Conservation (phyloP, 35 echinoderm and acorn worm genomes). For the Apostichopus parvimensis region DNA sequence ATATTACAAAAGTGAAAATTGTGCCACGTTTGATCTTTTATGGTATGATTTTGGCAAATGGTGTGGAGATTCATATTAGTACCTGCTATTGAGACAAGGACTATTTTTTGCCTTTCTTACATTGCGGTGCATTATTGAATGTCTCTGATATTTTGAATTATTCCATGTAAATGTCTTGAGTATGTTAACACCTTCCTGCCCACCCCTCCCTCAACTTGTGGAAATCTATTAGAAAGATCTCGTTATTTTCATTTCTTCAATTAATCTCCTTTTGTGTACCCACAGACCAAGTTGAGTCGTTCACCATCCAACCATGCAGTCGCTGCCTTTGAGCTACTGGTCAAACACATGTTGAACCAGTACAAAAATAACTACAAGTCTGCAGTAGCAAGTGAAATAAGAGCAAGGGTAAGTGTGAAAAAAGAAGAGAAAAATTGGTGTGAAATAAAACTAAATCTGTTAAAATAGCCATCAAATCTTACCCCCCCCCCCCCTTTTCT, state of each 20-base stretch:
- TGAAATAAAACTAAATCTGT: no score
- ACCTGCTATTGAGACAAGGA: no score
- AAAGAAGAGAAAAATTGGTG: no score
- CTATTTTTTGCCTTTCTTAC: no score
- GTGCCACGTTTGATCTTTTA: no score
- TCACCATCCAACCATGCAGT: slow-evolving; percentile 91
- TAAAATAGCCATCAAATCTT: no score
- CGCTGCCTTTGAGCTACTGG: slow-evolving; percentile 81
- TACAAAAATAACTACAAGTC: slow-evolving; percentile 76
- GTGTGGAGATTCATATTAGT: no score
- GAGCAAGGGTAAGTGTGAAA: slow-evolving; percentile 68
- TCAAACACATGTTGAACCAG: slow-evolving; percentile 83
- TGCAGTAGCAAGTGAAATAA: slow-evolving; percentile 75
- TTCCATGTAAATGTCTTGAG: no score
- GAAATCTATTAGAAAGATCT: background rate
- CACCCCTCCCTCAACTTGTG: background rate
- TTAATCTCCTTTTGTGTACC: slow-evolving; percentile 19
- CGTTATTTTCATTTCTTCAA: background rate
- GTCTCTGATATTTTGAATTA: no score
- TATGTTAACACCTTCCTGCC: background rate
- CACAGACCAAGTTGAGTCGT: slow-evolving; percentile 79
- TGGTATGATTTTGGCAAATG: no score
- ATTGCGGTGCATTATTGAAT: no score
- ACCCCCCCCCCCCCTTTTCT: background rate
- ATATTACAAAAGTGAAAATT: no score